A percentile compares a stretch with the other conserved stretches of the same genome.
phyloP scores from a whole-genome alignment of 2,797 vertebrate genomes.

The Spondyliosoma cantharus region DNA sequence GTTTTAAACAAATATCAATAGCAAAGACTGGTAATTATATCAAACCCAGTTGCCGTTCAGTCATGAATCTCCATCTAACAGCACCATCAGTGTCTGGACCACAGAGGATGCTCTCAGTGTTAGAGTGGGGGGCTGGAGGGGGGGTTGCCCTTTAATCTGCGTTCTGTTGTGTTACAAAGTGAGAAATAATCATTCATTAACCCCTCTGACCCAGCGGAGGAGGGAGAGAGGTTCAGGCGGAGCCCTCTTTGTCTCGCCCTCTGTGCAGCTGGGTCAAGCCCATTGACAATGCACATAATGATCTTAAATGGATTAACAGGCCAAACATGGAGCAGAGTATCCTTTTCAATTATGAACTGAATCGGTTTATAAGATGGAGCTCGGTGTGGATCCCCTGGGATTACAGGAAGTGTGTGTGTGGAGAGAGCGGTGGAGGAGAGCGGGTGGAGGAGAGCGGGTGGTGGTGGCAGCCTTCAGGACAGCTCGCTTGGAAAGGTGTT shows the following conservation, averaged over 20 bases:
- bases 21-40: conserved; percentile 4
- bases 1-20: background rate
- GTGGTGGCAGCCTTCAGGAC: conserved; percentile 48
- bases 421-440: background rate
- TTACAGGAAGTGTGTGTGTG: conserved; percentile 51
- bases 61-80: conserved; percentile 53
- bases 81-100: conserved; percentile 37
- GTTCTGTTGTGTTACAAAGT: conserved; percentile 85
- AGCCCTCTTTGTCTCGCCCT: conserved; percentile 72
- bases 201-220: conserved; percentile 72
- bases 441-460: no score
- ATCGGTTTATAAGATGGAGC: conserved; percentile 80
- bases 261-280: conserved; percentile 83
- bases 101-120: conserved; percentile 44
- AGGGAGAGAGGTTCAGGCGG: conserved; percentile 45
- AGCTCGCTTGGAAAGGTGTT: conserved; percentile 52
- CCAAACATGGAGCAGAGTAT: conserved; percentile 79
- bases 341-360: conserved; percentile 86
- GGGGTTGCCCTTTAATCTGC: conserved; percentile 71
- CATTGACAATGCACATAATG: conserved; percentile 84
- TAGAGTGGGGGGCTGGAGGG: conserved; percentile 8
- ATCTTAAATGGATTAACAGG: conserved; percentile 88
- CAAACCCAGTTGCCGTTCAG: background rate
- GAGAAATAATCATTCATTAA: conserved; percentile 91
- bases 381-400: conserved; percentile 71